These are phyloP conservation scores for Drosophila murphyi DNA, from an alignment of 1,140 invertebrate species.

Conservation along the genomic window DNA sequence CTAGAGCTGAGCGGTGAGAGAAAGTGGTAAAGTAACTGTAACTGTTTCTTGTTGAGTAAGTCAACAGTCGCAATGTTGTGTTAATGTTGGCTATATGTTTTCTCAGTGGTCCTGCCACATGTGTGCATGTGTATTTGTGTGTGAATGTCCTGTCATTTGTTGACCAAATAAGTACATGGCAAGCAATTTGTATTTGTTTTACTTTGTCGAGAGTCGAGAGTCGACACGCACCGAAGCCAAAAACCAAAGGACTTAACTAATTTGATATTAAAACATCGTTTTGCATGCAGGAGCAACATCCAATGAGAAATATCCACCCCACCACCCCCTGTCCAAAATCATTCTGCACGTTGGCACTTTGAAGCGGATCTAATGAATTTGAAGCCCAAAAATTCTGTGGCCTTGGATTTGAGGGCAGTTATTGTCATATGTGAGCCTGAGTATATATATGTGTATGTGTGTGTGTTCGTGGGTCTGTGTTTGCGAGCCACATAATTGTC, in stretches of 20 bases:
- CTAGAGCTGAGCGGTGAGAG: not conserved
- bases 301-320: slow-evolving; percentile 29
- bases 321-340: slow-evolving; percentile 20
- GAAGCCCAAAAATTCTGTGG: slow-evolving; percentile 71
- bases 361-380: slow-evolving; percentile 75
- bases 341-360: slow-evolving; percentile 53
- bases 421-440: slow-evolving; percentile 39
- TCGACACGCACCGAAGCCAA: slow-evolving; percentile 62
- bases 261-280: slow-evolving; percentile 83
- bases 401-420: slow-evolving; percentile 55
- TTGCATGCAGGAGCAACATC: slow-evolving; percentile 73
- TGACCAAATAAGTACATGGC: slow-evolving; percentile 82
- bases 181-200: slow-evolving; percentile 83
- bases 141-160: slow-evolving; percentile 79
- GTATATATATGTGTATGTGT: slow-evolving; percentile 16
- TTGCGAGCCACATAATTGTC: slow-evolving; percentile 68
- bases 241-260: slow-evolving; percentile 82
- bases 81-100: slow-evolving; percentile 77
- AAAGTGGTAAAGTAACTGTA: slow-evolving; percentile 36
- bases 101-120: slow-evolving; percentile 14
- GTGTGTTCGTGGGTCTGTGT: slow-evolving; percentile 12
- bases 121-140: slow-evolving; percentile 33
- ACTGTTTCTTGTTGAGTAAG: slow-evolving; percentile 78
- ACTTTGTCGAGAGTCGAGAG: slow-evolving; percentile 40
- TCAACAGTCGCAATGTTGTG: slow-evolving; percentile 81